Conservation (phyloP, 2,113 vertebrate genomes). For the Crotalus tigris region DNA sequence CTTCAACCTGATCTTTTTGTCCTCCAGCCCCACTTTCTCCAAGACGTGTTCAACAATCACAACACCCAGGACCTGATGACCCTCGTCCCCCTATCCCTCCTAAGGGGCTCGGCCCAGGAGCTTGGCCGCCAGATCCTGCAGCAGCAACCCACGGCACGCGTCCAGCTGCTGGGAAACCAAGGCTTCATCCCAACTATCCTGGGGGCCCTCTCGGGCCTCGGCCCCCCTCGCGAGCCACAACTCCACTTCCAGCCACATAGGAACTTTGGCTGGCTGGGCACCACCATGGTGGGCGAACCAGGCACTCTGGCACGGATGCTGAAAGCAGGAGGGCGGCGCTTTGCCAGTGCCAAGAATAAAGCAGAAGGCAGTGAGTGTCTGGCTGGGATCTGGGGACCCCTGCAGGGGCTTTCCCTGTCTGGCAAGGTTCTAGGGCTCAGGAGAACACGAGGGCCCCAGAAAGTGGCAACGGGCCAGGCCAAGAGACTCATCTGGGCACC, state of each 20-base stretch:
- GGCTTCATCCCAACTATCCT: constrained; percentile 20
- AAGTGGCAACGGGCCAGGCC: background rate
- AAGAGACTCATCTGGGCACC: background rate
- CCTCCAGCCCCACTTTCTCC: constrained; percentile 53
- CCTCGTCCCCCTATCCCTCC: constrained; percentile 47
- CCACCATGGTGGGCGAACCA: background rate
- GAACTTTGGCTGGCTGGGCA: constrained; percentile 15
- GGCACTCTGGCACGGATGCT: background rate
- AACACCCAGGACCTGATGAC: constrained; percentile 8
- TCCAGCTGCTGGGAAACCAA: background rate
- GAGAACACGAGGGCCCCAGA: background rate
- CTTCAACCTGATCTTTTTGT: constrained; percentile 22
- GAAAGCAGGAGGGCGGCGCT: constrained; percentile 20
- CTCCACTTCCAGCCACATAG: background rate
- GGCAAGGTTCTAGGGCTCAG: background rate
- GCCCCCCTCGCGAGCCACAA: constrained; percentile 3
- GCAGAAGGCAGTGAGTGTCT: constrained; percentile 55
- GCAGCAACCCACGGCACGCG: background rate
- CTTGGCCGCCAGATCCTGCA: background rate
- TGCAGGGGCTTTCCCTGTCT: too few relatives aligned
- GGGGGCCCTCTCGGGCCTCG: constrained; percentile 31
- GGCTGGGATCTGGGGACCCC: fast-evolving
- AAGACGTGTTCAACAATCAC: constrained; percentile 11
- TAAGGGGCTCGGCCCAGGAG: constrained; percentile 17
- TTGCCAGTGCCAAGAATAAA: constrained; percentile 1